Evolutionary conservation across 1,140 invertebrate genomes (phyloP), one percentile per base, ranked within the genome.

Genomic region (Caenorhabditis briggsae): DNA sequence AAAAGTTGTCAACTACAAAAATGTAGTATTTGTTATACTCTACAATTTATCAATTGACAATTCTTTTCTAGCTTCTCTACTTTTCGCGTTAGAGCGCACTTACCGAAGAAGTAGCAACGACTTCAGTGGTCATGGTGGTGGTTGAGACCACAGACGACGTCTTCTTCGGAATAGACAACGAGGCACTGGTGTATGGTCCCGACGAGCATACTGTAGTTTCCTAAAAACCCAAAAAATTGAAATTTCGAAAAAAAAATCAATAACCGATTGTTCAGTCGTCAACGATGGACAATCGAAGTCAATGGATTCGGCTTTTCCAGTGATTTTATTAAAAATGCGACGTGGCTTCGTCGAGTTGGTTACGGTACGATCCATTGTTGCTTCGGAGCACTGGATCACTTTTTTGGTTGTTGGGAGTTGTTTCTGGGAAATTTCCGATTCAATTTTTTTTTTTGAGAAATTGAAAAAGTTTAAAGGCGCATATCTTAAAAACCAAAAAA

Each of bases 241-340:
- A 25, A 12, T 61, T 61, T 18, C 1, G 0, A 33, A 23, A 61
- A 23, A 61, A 23, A 61, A 2, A 20, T 14, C 64, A 3, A 33
- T 46, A 18, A 78, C 70, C 46, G 70, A 78, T 12, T 7, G 50
- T 46, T 78, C 70, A 50, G 43, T 50, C 9, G 46, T 3, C 70
- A 78, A 50, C 70, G 70, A 78, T 23, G 70, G 70, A 5, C 48
- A 12, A 50, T 78, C 70, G 20, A 78, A 78, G 50, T 78, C 70
- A 50, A 78, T 78, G 18, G 70, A 78, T 78, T 78, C 70, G 46
- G 70, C 70, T n/a, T 6, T 8, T 43, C 33, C n/a, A 2, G 20
- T 12, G n/a, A 53, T 14, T n/a, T 78, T 78, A 50, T 78, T 78
- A n/a, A 18, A 78, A n/a, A 78, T 78, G 50, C 18, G 16, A 78